phyloP scores from a whole-genome alignment of 2,113 vertebrate genomes.

The Meleagris gallopavo region DNA sequence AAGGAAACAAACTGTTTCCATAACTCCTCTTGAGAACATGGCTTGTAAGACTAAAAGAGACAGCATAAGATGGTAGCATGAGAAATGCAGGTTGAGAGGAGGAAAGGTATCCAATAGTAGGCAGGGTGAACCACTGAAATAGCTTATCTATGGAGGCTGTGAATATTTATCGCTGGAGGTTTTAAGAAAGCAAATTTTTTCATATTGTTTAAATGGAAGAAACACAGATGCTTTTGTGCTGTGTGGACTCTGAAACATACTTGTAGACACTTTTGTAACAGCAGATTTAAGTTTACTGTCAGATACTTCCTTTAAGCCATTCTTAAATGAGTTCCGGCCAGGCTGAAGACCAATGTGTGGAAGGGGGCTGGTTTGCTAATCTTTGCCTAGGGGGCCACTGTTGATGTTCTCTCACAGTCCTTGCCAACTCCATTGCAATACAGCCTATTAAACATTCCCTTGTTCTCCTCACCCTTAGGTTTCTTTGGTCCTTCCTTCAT shows the following conservation, averaged over 20 bases:
- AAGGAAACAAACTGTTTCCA: neutral
- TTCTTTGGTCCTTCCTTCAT: neutral
- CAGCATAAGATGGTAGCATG: neutral
- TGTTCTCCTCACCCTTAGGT: neutral
- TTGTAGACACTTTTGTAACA: neutral
- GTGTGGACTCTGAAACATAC: neutral
- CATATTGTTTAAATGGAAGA: neutral
- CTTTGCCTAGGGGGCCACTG: neutral
- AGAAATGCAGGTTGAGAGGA: neutral
- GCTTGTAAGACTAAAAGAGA: neutral
- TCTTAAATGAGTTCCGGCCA: neutral
- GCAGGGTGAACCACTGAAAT: neutral
- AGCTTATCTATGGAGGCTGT: neutral
- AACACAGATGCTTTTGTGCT: neutral
- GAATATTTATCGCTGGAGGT: neutral
- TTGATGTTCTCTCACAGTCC: neutral
- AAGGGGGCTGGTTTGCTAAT: rapidly evolving
- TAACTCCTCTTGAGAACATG: neutral
- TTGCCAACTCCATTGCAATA: neutral
- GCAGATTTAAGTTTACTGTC: neutral
- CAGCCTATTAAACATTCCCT: neutral
- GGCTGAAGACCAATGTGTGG: neutral
- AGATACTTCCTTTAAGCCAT: neutral
- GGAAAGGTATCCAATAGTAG: neutral
- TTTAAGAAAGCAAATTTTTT: neutral